Conservation (phyloP, 1,140 invertebrate genomes). For the Drosophila nasuta region DNA sequence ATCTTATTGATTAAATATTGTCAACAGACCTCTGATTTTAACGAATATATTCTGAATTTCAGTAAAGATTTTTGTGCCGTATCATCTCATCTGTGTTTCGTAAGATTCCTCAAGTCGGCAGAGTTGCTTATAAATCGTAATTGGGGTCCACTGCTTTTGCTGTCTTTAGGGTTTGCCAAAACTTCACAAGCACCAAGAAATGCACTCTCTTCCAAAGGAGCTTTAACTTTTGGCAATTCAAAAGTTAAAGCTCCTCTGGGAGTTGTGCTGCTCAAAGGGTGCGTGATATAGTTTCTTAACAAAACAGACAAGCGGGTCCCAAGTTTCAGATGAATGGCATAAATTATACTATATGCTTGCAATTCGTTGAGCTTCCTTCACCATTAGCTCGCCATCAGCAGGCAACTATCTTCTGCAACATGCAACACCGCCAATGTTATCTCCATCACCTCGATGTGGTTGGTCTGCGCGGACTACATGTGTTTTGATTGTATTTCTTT, state of each 20-base stretch:
- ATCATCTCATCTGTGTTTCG: constrained; percentile 70
- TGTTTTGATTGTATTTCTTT: too few relatives aligned
- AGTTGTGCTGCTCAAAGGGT: background rate
- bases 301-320: too few relatives aligned
- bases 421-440: too few relatives aligned
- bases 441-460: too few relatives aligned
- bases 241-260: constrained; percentile 62
- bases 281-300: constrained; percentile 16
- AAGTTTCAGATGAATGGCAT: too few relatives aligned
- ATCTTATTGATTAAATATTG: too few relatives aligned
- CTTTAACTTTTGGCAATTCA: constrained; percentile 48
- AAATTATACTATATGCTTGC: too few relatives aligned
- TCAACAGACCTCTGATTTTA: constrained; percentile 37
- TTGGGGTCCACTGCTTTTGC: background rate
- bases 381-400: too few relatives aligned
- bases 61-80: constrained; percentile 55
- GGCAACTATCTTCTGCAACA: too few relatives aligned
- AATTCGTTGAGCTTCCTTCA: too few relatives aligned
- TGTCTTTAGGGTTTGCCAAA: constrained; percentile 34
- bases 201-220: constrained; percentile 29
- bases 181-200: constrained; percentile 71
- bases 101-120: constrained; percentile 63
- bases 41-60: constrained; percentile 50
- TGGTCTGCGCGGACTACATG: too few relatives aligned
- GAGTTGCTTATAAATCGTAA: constrained; percentile 35